These are phyloP conservation scores for Uropetala carovei DNA, from an alignment of 2,888 invertebrate genomes.

Conservation along the genomic window DNA sequence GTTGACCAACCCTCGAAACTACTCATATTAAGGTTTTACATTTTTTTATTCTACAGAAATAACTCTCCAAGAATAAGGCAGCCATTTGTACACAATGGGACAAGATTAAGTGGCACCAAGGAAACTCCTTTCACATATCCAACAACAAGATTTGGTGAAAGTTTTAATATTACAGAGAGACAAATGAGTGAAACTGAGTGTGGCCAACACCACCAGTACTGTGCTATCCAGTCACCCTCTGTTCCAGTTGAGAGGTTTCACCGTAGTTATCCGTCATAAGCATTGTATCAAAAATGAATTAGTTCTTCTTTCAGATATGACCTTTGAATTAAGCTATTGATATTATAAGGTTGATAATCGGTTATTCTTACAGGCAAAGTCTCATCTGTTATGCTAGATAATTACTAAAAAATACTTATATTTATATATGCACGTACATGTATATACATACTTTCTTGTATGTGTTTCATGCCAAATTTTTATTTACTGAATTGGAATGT, in stretches of 20 bases:
- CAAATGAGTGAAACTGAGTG: slow-evolving; percentile 68
- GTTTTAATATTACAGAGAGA: slow-evolving; percentile 29
- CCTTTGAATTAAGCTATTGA: background rate
- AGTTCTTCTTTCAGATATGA: too few species aligned
- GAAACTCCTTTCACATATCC: slow-evolving; percentile 68
- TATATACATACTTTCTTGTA: background rate
- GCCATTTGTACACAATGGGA: slow-evolving; percentile 30
- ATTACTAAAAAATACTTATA: background rate
- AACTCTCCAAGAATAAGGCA: slow-evolving; percentile 67
- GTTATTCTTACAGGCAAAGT: background rate
- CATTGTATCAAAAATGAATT: background rate
- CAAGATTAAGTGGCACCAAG: slow-evolving; percentile 65
- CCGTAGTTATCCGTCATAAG: background rate
- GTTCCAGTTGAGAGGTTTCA: slow-evolving; percentile 22
- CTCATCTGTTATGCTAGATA: background rate
- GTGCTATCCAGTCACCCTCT: slow-evolving; percentile 11
- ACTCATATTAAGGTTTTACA: slow-evolving; percentile 7
- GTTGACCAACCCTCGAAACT: background rate
- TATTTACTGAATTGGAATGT: background rate
- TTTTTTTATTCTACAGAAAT: slow-evolving; percentile 65
- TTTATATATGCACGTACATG: background rate
- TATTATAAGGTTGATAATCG: background rate
- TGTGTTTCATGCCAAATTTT: background rate
- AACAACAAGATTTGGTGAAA: slow-evolving; percentile 29
- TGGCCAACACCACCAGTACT: slow-evolving; percentile 66